Base-by-base conservation (phyloP, 2,888 invertebrate species). In the Amiota mariae region DNA sequence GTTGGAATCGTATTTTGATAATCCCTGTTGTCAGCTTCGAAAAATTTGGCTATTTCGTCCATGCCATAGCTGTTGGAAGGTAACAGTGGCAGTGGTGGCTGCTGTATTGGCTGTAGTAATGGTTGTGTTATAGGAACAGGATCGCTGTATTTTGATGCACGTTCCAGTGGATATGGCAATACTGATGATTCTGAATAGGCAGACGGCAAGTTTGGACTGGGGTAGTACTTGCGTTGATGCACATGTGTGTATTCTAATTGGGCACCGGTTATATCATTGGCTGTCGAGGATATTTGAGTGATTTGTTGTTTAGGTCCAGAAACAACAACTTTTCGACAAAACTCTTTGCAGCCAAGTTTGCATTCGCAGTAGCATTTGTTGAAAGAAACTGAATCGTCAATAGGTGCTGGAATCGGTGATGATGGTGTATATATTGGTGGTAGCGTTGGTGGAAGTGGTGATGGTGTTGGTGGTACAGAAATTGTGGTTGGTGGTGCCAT, bases 361-460 rank as follows among this genome's bases (percentile, higher is more conserved):
- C 87, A 87, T 24, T 88, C 87, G 56, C 85, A 87, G 71, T 87
- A 87, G 75, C 87, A 87, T 71, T 86, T 87, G 59, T 82, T 81
- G 67, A 79, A 87, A 0, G 73, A 8, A 24, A 18, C 54, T 2
- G 67, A 36, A 1, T 54, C 70, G 13, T 73, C 72, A 24, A 57
- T 18, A 0, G 36, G 6, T 49, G 66, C 48, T 9, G 72, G 54
- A 2, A 15, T 67, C 12, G 8, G 2, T 54, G 72, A 56, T 67
- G 2, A 13, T 72, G 11, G 47, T 73, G 71, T 24, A 49, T 48
- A n/a, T 79, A 47, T 0, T 18, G 75, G 76, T 71, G 66, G 1
- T 0, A 70, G 75, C 10, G 8, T 70, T 1, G 63, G 12, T 8
- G 75, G 61, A 0, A 57, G 13, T 47, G 57, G 68, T 4, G 47